phyloP scores from a whole-genome alignment of 2,797 vertebrate genomes.

The Fistularia tabacaria region DNA sequence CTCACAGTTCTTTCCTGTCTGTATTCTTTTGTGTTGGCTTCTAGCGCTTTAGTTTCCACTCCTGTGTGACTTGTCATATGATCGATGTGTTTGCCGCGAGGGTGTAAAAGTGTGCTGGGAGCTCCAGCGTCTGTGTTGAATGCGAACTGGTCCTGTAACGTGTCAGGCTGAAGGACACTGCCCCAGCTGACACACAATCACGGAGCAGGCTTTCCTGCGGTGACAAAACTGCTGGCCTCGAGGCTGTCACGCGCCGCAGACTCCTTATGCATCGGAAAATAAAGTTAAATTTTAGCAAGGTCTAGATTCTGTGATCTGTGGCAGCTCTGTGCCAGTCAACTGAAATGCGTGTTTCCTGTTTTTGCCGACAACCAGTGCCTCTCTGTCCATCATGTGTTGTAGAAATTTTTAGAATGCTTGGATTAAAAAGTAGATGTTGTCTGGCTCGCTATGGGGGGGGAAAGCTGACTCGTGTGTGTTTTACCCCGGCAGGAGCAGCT shows the following conservation, averaged over 20 bases:
- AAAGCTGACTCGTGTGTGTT: conserved; percentile 24
- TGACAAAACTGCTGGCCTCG: not conserved
- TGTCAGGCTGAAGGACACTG: conserved; percentile 55
- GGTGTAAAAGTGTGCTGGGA: conserved; percentile 25
- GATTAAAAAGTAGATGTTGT: not conserved
- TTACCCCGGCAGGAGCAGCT: conserved; percentile 51
- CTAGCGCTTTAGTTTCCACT: conserved; percentile 17
- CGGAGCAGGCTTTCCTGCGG: conserved; percentile 16
- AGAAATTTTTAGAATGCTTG: conserved; percentile 27
- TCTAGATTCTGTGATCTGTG: conserved; percentile 53
- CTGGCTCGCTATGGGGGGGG: not conserved
- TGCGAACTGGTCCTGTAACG: not conserved
- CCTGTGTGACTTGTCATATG: conserved; percentile 15
- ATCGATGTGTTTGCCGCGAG: conserved; percentile 25
- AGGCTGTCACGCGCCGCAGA: too few relatives aligned
- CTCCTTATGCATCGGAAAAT: not conserved
- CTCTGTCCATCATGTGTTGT: conserved; percentile 49
- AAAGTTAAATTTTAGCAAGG: not conserved
- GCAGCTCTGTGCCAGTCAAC: conserved; percentile 57
- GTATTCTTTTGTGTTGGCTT: conserved; percentile 25
- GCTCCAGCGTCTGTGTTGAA: too few relatives aligned
- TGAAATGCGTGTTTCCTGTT: conserved; percentile 54
- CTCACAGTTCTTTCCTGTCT: conserved; percentile 20
- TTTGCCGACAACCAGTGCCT: conserved; percentile 58
- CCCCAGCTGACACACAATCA: conserved; percentile 55